Conservation (phyloP, 2,888 invertebrate species). For the Gymnocheta viridis region DNA sequence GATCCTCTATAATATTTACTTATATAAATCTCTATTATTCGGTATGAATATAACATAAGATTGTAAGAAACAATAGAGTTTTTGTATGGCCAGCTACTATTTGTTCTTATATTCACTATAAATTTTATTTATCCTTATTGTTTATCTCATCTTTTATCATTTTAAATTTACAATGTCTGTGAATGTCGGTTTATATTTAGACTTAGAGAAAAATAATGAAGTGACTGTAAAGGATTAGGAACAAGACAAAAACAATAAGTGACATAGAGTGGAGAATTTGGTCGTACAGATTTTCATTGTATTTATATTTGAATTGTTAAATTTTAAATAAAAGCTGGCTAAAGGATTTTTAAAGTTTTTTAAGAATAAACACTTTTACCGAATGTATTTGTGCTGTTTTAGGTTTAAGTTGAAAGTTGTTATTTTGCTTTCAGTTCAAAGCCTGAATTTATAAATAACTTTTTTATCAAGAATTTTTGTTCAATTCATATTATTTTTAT, state of each 20-base stretch:
- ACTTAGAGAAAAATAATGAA: conserved; percentile 18
- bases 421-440: too few species aligned
- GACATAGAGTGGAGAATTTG: neutral
- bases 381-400: too few species aligned
- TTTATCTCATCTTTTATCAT: neutral
- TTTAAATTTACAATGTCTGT: conserved; percentile 12
- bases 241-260: neutral
- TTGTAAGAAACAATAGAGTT: neutral
- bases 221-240: conserved; percentile 13
- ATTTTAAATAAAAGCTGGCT: neutral
- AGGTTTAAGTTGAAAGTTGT: too few species aligned
- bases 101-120: neutral
- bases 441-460: too few species aligned
- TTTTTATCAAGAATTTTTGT: too few species aligned
- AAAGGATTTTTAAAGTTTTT: neutral
- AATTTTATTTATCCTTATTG: neutral
- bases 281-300: too few species aligned
- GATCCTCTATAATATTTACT: too few species aligned
- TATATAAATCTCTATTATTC: neutral
- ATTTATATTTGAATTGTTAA: neutral
- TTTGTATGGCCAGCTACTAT: neutral
- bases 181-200: conserved; percentile 18
- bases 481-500: too few species aligned
- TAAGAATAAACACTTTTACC: neutral
- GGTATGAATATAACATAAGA: neutral